phyloP scores from a whole-genome alignment of 2,797 vertebrate species.

The Ctenopoma kingsleyae region DNA sequence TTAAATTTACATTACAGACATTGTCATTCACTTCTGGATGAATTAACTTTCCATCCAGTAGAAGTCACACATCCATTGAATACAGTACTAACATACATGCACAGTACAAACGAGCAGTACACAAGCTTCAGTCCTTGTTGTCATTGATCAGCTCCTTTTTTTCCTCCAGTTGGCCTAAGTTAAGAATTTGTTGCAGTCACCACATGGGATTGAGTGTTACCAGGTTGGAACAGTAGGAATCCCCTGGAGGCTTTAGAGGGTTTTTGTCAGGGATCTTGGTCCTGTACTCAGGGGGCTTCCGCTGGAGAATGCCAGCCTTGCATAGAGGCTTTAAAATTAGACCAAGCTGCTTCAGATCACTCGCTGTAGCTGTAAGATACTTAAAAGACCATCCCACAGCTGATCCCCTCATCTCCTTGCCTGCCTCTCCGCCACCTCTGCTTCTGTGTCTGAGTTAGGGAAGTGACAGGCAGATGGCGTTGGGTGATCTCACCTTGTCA shows the following conservation, averaged over 20 bases:
- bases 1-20: too few relatives aligned
- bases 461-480: conserved; percentile 45
- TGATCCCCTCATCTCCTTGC: conserved; percentile 19
- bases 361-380: conserved; percentile 42
- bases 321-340: conserved; percentile 71
- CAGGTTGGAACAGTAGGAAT: conserved; percentile 53
- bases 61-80: neutral
- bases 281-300: conserved; percentile 28
- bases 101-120: neutral
- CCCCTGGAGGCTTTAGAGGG: conserved; percentile 33
- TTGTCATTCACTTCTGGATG: too few relatives aligned
- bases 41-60: too few relatives aligned
- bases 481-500: conserved; percentile 73
- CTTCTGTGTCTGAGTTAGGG: conserved; percentile 28
- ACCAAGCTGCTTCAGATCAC: conserved; percentile 51
- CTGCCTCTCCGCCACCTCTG: conserved; percentile 1
- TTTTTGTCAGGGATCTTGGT: conserved; percentile 39
- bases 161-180: neutral
- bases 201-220: conserved; percentile 10
- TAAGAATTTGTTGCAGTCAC: conserved; percentile 51
- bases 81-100: neutral
- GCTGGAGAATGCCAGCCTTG: conserved; percentile 15
- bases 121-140: neutral
- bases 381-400: conserved; percentile 50
- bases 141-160: conserved; percentile 24